Evolutionary conservation across 2,797 vertebrate genomes (phyloP).

Genomic region (Tinamus major): DNA sequence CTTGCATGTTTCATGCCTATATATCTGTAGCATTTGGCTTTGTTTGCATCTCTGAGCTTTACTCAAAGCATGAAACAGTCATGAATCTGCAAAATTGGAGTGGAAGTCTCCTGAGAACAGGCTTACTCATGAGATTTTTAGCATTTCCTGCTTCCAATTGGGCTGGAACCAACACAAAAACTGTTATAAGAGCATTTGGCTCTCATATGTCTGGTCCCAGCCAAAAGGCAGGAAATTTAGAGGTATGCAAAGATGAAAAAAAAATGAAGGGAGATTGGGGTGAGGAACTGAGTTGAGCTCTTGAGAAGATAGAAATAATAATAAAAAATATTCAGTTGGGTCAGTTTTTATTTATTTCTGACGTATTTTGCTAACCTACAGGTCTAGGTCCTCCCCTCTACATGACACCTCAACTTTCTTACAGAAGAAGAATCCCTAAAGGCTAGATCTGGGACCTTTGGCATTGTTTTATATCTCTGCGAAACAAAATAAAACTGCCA

Average conservation of each 20-base stretch:
- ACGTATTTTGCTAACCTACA: constrained; percentile 1
- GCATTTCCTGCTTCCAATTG: constrained; percentile 74
- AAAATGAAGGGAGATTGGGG: not conserved
- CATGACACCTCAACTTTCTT: constrained; percentile 1
- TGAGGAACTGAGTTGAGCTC: not conserved
- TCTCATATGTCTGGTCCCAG: not conserved
- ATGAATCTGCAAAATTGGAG: constrained; percentile 69
- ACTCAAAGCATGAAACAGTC: constrained; percentile 54
- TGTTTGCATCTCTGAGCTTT: constrained; percentile 50
- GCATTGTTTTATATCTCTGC: constrained; percentile 7
- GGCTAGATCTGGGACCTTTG: not conserved
- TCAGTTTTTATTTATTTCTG: constrained; percentile 46
- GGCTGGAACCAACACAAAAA: constrained; percentile 66
- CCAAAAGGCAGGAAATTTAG: constrained; percentile 64
- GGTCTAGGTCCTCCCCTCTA: not conserved
- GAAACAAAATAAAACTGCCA: constrained; percentile 39
- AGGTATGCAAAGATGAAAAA: constrained; percentile 58
- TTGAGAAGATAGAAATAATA: not conserved
- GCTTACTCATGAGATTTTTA: constrained; percentile 65
- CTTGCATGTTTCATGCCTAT: not conserved
- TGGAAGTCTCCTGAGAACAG: constrained; percentile 66
- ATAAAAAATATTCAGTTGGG: not conserved
- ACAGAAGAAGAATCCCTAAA: not conserved
- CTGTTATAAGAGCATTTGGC: constrained; percentile 59
- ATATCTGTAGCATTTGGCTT: constrained; percentile 8